These are phyloP conservation scores for Arion vulgaris DNA, from an alignment of 1,140 invertebrate genomes.

Conservation along the genomic window DNA sequence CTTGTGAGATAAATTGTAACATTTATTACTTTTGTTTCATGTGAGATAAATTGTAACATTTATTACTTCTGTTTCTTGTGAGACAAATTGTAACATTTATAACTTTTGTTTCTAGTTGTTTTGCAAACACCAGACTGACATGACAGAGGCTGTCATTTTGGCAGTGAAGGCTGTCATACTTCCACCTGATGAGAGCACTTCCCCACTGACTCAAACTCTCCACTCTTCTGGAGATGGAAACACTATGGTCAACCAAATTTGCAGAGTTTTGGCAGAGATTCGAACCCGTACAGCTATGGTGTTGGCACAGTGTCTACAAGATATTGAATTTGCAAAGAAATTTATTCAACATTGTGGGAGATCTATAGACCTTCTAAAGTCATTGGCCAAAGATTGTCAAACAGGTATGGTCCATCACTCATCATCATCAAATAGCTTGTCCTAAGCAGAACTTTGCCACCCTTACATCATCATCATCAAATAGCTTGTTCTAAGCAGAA, in stretches of 20 bases:
- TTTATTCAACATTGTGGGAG: slow-evolving; percentile 70
- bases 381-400: slow-evolving; percentile 69
- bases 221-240: slow-evolving; percentile 64
- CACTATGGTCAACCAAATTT: slow-evolving; percentile 65
- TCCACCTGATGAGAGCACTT: slow-evolving; percentile 56
- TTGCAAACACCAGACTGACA: slow-evolving; percentile 56
- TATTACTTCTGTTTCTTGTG: not conserved
- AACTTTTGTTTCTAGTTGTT: slow-evolving; percentile 60
- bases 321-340: slow-evolving; percentile 66
- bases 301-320: slow-evolving; percentile 64
- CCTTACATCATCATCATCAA: too few species aligned
- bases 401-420: slow-evolving; percentile 63
- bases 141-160: slow-evolving; percentile 65
- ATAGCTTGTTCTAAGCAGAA: too few species aligned
- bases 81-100: too few species aligned
- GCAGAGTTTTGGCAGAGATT: slow-evolving; percentile 71
- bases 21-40: too few species aligned
- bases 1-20: too few species aligned
- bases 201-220: slow-evolving; percentile 60
- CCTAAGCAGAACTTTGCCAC: too few species aligned
- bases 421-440: too few species aligned
- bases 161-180: slow-evolving; percentile 64
- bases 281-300: slow-evolving; percentile 69
- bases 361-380: slow-evolving; percentile 71
- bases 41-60: too few species aligned